A percentile compares a stretch with the other conserved stretches of the same genome.
Evolutionary conservation across 2,113 vertebrate species (phyloP).

Genomic region (Numenius arquata): DNA sequence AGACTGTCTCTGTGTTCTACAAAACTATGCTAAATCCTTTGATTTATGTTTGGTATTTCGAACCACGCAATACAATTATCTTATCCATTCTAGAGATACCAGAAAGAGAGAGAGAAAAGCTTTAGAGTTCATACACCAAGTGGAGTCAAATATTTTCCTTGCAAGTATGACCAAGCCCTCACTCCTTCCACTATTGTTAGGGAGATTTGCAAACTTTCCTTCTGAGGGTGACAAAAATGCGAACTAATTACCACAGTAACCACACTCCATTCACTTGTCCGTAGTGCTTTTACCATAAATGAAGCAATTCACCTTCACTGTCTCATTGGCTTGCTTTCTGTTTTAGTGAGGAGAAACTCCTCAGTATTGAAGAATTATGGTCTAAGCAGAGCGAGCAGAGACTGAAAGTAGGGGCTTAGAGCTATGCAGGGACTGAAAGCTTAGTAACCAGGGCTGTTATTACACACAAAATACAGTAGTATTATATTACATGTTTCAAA

Average conservation of each 20-base stretch:
- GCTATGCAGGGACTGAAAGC: not conserved
- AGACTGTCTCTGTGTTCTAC: constrained; percentile 16
- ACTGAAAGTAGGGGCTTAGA: not conserved
- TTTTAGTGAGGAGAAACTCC: not conserved
- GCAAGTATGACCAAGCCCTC: not conserved
- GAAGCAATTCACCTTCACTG: not conserved
- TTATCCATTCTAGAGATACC: not conserved
- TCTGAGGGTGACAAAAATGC: not conserved
- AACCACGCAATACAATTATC: not conserved
- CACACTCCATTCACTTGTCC: not conserved
- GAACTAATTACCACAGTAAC: not conserved
- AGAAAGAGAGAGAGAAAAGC: not conserved
- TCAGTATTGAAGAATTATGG: not conserved
- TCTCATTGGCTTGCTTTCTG: not conserved
- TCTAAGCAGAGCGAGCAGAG: not conserved
- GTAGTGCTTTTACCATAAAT: not conserved
- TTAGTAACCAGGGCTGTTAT: not conserved
- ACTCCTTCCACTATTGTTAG: not conserved
- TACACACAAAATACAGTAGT: not conserved
- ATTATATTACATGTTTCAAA: not conserved
- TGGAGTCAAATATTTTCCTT: not conserved
- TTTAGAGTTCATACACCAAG: not conserved
- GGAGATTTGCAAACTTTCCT: not conserved
- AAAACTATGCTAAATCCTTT: constrained; percentile 30
- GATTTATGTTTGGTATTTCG: constrained; percentile 16